Percentiles rank a stretch among this genome's conserved stretches.
Evolutionary conservation across 2,113 vertebrate genomes (phyloP).

Genomic region (Myiozetetes cayanensis): DNA sequence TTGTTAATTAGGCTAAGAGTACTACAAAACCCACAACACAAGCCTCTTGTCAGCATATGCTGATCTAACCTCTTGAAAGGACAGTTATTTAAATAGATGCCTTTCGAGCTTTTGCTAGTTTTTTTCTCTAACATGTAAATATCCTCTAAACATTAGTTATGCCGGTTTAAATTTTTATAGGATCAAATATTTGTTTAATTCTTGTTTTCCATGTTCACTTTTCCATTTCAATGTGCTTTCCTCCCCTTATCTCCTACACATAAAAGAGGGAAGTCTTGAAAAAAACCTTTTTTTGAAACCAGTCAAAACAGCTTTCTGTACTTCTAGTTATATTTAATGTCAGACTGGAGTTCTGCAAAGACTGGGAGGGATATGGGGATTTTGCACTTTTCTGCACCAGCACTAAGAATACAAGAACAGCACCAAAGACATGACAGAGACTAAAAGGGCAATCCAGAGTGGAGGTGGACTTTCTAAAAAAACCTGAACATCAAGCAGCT

Average conservation of each 20-base stretch:
- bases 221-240: background rate
- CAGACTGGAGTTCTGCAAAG: background rate
- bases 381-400: background rate
- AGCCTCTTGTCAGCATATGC: conserved; percentile 1
- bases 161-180: conserved; percentile 52
- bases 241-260: background rate
- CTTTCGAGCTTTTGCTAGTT: background rate
- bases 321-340: background rate
- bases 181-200: conserved; percentile 53
- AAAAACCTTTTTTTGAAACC: background rate
- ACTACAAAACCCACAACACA: conserved; percentile 31
- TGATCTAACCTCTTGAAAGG: conserved; percentile 42
- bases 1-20: conserved; percentile 39
- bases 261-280: background rate
- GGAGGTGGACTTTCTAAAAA: background rate
- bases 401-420: background rate
- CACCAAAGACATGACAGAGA: background rate
- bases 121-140: conserved; percentile 12
- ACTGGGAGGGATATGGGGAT: background rate
- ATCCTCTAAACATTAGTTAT: conserved; percentile 39
- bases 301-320: background rate
- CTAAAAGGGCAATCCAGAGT: background rate
- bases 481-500: background rate
- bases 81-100: background rate
- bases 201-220: background rate